These are phyloP conservation scores for Drosophila eugracilis DNA, from an alignment of 1,140 invertebrate genomes.

Conservation along the genomic window DNA sequence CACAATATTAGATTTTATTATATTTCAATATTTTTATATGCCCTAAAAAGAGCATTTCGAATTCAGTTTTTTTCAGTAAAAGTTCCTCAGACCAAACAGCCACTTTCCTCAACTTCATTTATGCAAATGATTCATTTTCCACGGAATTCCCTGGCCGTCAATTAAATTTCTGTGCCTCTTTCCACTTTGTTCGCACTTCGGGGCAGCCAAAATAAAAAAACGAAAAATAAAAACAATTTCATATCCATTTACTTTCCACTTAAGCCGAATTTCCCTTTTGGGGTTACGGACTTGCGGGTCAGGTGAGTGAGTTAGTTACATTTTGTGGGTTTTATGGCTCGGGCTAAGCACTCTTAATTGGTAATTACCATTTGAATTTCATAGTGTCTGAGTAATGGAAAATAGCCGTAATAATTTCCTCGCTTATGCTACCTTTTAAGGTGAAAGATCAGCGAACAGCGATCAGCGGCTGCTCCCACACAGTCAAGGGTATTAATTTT, in stretches of 20 bases:
- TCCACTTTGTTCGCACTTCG: slow-evolving; percentile 39
- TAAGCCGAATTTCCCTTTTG: slow-evolving; percentile 26
- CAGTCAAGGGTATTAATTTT: slow-evolving; percentile 63
- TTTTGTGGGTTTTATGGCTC: slow-evolving; percentile 60
- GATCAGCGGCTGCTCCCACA: slow-evolving; percentile 26
- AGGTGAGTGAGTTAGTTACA: slow-evolving; percentile 28
- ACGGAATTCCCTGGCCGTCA: slow-evolving; percentile 75
- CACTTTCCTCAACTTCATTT: slow-evolving; percentile 36
- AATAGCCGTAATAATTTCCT: slow-evolving; percentile 46
- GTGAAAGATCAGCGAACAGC: slow-evolving; percentile 17
- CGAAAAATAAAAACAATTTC: slow-evolving; percentile 19
- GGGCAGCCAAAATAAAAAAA: slow-evolving; percentile 4
- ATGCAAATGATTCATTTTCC: slow-evolving; percentile 79
- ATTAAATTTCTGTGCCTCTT: slow-evolving; percentile 60
- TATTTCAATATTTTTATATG: not conserved
- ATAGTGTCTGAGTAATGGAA: slow-evolving; percentile 47
- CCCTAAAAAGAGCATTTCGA: not conserved
- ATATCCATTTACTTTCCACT: slow-evolving; percentile 42
- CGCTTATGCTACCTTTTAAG: slow-evolving; percentile 4
- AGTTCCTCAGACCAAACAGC: slow-evolving; percentile 2
- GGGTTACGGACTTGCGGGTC: slow-evolving; percentile 11
- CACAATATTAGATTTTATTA: too few relatives aligned
- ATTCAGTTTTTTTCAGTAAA: not conserved
- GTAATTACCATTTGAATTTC: slow-evolving; percentile 64
- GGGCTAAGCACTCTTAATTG: slow-evolving; percentile 62